These are phyloP conservation scores for Peromyscus californicus DNA, from an alignment of 2,113 vertebrate genomes.

Conservation along the genomic window DNA sequence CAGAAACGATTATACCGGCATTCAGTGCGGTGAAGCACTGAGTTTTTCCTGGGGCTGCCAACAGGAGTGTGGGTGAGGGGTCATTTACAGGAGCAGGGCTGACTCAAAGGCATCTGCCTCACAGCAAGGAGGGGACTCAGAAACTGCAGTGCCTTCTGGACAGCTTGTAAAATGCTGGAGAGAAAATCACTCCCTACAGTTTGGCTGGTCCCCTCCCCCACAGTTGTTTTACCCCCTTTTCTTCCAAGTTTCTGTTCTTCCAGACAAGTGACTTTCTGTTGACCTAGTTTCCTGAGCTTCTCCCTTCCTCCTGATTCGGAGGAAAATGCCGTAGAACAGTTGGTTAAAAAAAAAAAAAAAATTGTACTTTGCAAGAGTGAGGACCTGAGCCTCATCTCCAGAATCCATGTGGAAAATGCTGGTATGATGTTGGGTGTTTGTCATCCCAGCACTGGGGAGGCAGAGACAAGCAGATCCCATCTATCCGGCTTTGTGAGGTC, in stretches of 20 bases:
- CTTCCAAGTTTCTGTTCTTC: neutral
- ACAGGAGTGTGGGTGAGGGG: neutral
- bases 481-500: neutral
- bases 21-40: neutral
- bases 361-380: neutral
- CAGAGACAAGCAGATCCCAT: neutral
- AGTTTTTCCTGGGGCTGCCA: neutral
- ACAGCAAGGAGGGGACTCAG: neutral
- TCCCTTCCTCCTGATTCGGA: neutral
- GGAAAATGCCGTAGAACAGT: neutral
- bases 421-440: neutral
- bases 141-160: neutral
- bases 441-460: neutral
- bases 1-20: neutral
- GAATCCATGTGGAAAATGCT: neutral
- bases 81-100: neutral
- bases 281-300: neutral
- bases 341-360: neutral
- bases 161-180: neutral
- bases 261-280: neutral
- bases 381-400: neutral
- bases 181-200: neutral
- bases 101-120: neutral
- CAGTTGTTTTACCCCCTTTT: neutral
- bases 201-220: neutral